Evolutionary conservation across 1,140 invertebrate species (phyloP), one percentile per base, ranked within the genome.

Genomic region (Bombus confusus): DNA sequence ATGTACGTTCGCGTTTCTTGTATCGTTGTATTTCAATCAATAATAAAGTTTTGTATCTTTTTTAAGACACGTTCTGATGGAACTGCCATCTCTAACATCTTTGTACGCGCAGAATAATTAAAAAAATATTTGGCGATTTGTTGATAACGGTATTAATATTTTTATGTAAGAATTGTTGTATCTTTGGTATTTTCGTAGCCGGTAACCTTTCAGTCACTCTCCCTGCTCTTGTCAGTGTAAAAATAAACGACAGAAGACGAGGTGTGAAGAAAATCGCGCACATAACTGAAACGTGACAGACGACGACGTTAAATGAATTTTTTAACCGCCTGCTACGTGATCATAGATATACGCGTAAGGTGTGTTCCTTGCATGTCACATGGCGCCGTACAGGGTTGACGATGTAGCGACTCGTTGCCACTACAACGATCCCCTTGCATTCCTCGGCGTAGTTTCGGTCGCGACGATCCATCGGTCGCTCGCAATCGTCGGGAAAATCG

Each of bases 61-160:
- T 68, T 34, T n/a, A 10, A n/a, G n/a, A n/a, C 10, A 0, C 0
- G 28, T 28, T 59, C 28, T 0, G 1, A n/a, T 13, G 28, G 28
- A 62, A 62, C 28, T 5, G 28, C 3, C n/a, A 13, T 62, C 28
- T 5, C 4, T 4, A n/a, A 2, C 47, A 52, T 52, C 47, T 2
- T 22, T 22, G 0, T 8, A 52, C 47, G 47, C 59, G 3, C 10
- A 13, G 1, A 1, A n/a, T n/a, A 5, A n/a, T 4, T 62, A 62
- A 28, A 0, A 2, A 13, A 62, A 15, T 39, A 15, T 39, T 6
- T 15, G 28, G 1, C 3, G 3, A 34, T 10, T 0, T 37, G 25
- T 37, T 5, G 0, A 25, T 5, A 25, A 4, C 1, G 9, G 3
- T 22, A 0, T 37, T 68, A 12, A 37, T 37, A 4, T 37, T 12